phyloP scores from a whole-genome alignment of 92 coral and sea anemone genomes.

The Chrysogorgia sp. region DNA sequence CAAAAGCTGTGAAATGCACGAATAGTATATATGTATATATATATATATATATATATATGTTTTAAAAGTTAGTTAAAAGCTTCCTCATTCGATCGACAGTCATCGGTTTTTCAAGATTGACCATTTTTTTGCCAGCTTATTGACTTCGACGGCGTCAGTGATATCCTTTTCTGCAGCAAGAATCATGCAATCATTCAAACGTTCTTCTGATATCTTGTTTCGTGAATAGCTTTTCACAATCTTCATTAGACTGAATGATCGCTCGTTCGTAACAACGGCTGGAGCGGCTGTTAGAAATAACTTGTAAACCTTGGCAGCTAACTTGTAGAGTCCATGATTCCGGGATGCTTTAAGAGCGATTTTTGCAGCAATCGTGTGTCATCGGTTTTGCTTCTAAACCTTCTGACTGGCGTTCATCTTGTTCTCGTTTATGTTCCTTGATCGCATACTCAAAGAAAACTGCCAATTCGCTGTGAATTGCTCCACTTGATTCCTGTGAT shows the following conservation, averaged over 20 bases:
- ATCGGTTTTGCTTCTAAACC: too few species aligned
- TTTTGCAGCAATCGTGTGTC: slow-evolving; percentile 26
- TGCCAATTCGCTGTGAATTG: slow-evolving; percentile 8
- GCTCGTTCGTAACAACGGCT: slow-evolving; percentile 23
- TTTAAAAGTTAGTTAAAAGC: too few species aligned
- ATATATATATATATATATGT: too few species aligned
- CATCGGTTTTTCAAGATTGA: too few species aligned
- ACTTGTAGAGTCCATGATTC: slow-evolving; percentile 21
- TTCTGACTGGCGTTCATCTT: too few species aligned
- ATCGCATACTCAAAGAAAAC: slow-evolving; percentile 8
- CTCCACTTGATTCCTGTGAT: not conserved
- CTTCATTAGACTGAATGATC: slow-evolving; percentile 29
- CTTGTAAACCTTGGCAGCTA: slow-evolving; percentile 28
- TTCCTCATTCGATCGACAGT: too few species aligned
- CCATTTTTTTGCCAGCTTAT: too few species aligned
- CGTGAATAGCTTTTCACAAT: slow-evolving; percentile 25
- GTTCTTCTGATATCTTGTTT: too few species aligned
- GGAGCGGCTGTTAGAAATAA: slow-evolving; percentile 39
- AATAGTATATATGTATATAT: too few species aligned
- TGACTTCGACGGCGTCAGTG: slow-evolving; percentile 17
- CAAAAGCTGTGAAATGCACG: too few species aligned
- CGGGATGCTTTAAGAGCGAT: slow-evolving; percentile 15
- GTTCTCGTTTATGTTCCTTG: slow-evolving; percentile 17
- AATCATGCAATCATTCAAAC: slow-evolving; percentile 24
- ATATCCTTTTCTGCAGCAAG: slow-evolving; percentile 24